Conservation (phyloP, 1,140 invertebrate genomes). For the Babylonia areolata region DNA sequence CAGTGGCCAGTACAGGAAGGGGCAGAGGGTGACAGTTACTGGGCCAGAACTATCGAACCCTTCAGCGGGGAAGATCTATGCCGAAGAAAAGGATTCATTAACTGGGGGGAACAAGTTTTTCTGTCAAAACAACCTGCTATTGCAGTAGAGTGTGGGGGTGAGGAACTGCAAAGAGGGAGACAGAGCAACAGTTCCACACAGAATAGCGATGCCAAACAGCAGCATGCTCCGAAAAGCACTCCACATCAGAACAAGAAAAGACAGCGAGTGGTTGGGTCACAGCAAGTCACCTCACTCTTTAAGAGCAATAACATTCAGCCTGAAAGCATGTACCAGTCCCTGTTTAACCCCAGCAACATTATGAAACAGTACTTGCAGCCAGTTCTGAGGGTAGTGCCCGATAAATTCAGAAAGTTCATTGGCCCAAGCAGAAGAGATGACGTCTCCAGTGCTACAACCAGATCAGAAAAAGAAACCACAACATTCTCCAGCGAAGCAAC, state of each 20-base stretch:
- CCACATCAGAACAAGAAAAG: background rate
- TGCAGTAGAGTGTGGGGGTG: conserved; percentile 11
- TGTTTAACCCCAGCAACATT: background rate
- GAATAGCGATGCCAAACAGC: background rate
- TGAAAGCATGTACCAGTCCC: background rate
- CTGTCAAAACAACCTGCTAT: background rate
- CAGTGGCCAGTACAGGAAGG: background rate
- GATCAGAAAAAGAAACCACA: background rate
- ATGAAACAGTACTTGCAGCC: background rate
- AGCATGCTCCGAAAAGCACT: too few relatives aligned
- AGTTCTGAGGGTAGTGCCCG: background rate
- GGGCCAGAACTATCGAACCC: background rate
- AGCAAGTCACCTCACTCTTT: background rate
- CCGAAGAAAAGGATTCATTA: background rate
- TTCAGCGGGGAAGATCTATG: background rate
- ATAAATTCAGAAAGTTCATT: background rate
- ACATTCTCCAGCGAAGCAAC: too few relatives aligned
- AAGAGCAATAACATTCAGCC: background rate
- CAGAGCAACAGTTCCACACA: background rate
- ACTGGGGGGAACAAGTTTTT: background rate
- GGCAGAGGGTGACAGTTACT: background rate
- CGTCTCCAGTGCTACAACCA: background rate
- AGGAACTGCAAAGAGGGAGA: background rate
- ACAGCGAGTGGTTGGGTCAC: background rate
- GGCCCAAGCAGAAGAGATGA: background rate